These are phyloP conservation scores for Aspiorhynchus laticeps DNA, from an alignment of 2,113 vertebrate genomes.

Conservation along the genomic window DNA sequence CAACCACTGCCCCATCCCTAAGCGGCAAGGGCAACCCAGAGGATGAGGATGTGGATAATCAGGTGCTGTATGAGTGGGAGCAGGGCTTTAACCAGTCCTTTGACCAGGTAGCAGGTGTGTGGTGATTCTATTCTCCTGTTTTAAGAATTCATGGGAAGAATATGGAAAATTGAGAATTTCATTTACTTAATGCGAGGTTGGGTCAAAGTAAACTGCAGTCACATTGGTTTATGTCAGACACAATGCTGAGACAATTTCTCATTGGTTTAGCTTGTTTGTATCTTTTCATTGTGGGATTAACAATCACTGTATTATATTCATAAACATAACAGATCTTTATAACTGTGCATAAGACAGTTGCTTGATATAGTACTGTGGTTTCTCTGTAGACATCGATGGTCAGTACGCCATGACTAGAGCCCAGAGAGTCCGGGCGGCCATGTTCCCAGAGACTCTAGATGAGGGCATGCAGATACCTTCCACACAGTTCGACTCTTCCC, in stretches of 20 bases:
- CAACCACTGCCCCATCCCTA: slow-evolving; percentile 95
- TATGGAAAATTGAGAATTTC: background rate
- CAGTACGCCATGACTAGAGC: slow-evolving; percentile 99
- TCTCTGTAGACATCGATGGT: slow-evolving; percentile 88
- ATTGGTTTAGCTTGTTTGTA: background rate
- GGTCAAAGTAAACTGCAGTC: background rate
- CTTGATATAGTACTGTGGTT: background rate
- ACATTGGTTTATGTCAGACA: background rate
- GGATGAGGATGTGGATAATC: slow-evolving; percentile 94
- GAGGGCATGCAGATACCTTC: slow-evolving; percentile 99
- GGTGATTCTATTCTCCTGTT: background rate
- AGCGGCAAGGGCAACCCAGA: slow-evolving; percentile 98
- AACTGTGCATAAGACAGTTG: background rate
- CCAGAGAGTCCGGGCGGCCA: slow-evolving; percentile 95
- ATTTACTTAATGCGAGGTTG: background rate
- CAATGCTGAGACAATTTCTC: background rate
- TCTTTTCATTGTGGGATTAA: background rate
- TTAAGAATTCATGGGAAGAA: background rate
- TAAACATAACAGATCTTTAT: background rate
- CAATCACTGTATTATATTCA: background rate
- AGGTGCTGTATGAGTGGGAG: slow-evolving; percentile 97
- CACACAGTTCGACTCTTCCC: slow-evolving; percentile 93
- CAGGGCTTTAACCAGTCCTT: slow-evolving; percentile 96
- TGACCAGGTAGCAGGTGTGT: slow-evolving; percentile 89
- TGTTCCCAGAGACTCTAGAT: slow-evolving; percentile 98